A percentile compares a stretch with the other conserved stretches of the same genome.
These are phyloP conservation scores for Euwallacea similis DNA, from an alignment of 1,140 invertebrate genomes.

Conservation along the genomic window DNA sequence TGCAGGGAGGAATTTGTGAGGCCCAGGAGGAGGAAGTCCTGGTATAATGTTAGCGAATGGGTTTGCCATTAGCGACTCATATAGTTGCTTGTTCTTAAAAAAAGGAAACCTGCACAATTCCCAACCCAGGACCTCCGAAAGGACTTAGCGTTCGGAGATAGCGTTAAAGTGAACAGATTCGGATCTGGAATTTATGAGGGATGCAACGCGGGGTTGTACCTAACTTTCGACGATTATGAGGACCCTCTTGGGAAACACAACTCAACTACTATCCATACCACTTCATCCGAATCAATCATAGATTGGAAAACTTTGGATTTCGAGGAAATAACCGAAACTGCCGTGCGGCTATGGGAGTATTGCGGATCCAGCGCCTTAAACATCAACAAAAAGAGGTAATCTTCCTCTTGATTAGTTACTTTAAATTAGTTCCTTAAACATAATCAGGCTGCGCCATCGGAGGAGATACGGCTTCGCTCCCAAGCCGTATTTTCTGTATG, in stretches of 20 bases:
- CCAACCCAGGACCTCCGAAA: conserved; percentile 23
- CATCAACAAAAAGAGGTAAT: neutral
- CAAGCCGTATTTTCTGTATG: conserved; percentile 55
- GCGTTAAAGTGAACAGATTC: conserved; percentile 53
- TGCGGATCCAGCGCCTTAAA: conserved; percentile 15
- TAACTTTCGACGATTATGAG: conserved; percentile 40
- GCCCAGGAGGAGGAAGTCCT: conserved; percentile 12
- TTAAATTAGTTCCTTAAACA: neutral
- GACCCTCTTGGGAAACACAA: conserved; percentile 23
- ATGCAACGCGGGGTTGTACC: conserved; percentile 52
- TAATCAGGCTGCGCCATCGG: conserved; percentile 32
- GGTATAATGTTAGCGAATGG: neutral
- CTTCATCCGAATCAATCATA: conserved; percentile 18
- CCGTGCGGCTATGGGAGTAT: conserved; percentile 45
- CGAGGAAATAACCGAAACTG: conserved; percentile 43
- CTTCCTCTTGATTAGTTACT: neutral
- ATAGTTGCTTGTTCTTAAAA: conserved; percentile 8
- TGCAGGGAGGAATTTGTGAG: conserved; percentile 18
- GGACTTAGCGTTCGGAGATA: conserved; percentile 30
- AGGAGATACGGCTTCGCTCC: conserved; percentile 55
- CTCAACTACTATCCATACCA: neutral
- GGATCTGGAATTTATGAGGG: conserved; percentile 56
- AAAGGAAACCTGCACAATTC: conserved; percentile 8
- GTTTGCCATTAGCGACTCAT: conserved; percentile 12
- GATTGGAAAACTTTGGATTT: conserved; percentile 29